Evolutionary conservation across 2,888 invertebrate genomes (phyloP), one percentile per base, ranked within the genome.

Genomic region (Melieria omissa): DNA sequence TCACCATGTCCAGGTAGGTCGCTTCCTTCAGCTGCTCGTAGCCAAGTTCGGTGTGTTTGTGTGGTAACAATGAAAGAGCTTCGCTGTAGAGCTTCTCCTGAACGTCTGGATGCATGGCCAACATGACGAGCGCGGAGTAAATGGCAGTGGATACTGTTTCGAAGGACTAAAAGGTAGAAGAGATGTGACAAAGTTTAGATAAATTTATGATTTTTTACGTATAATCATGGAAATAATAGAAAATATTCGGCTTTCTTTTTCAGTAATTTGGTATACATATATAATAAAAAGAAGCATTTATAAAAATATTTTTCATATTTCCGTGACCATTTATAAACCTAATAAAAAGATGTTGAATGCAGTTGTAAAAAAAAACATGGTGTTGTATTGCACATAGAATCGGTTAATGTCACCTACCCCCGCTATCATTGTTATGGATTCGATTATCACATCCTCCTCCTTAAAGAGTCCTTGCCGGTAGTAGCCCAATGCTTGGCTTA

Each of bases 21-120:
- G 80, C 66, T 29, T 78, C 71, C 49, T 76, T 63, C n/a, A 79
- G 55, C 46, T 79, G 75, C 3, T 79, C 75, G 14, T 71, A 76
- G 49, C 72, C 75, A 0, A 80, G 52, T 5, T 65, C 52, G 5
- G 62, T 67, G 1, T 73, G 67, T 4, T 70, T 49, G 42, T 77
- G 62, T 0, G 78, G 76, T 5, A 75, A 75, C 29, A 79, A 70
- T 41, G 70, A 42, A 0, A 65, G 8, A 3, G 81, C 58, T 75
- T 82, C 81, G 14, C 79, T 75, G 54, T 72, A 77, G 0, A 80
- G 77, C 62, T 77, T 79, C 58, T 80, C 76, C 60, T 83, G 82
- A 9, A 79, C 73, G 5, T 79, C 73, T 4, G 78, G 78, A 65
- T 81, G 79, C 79, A 81, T 82, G 8, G 82, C 80, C 41, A 82